phyloP scores from a whole-genome alignment of 2,888 invertebrate genomes.

The Nematopogon swammerdamellus region DNA sequence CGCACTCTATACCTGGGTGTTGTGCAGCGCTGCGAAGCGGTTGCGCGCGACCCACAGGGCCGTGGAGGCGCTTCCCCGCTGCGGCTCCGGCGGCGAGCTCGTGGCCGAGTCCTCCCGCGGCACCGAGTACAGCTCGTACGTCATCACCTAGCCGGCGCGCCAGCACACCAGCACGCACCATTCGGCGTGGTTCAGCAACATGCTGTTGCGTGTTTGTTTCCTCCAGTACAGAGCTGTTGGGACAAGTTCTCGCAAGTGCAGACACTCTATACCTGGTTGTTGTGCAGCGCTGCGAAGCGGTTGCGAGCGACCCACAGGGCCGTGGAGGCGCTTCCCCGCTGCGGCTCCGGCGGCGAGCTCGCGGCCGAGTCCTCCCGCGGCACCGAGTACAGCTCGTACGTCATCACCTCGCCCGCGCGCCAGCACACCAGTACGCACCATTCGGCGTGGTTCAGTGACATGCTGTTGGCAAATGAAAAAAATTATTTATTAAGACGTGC shows the following conservation, averaged over 20 bases:
- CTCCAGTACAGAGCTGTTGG: no score
- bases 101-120: constrained; percentile 65
- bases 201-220: no score
- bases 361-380: constrained; percentile 67
- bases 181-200: constrained; percentile 97
- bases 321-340: constrained; percentile 81
- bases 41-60: constrained; percentile 98
- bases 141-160: constrained; percentile 86
- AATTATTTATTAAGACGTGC: no score
- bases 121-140: constrained; percentile 90
- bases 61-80: constrained; percentile 81
- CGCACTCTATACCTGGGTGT: constrained; percentile 89
- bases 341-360: constrained; percentile 62
- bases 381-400: constrained; percentile 90
- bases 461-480: constrained; percentile 44
- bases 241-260: no score
- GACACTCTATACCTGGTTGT: constrained; percentile 89
- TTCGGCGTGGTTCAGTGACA: constrained; percentile 97
- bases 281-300: constrained; percentile 91
- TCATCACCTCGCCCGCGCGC: constrained; percentile 87
- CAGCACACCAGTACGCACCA: constrained; percentile 81
- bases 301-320: constrained; percentile 98
- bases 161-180: constrained; percentile 81
- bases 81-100: constrained; percentile 62
- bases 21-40: constrained; percentile 91